Base-by-base conservation (phyloP, 1,140 invertebrate genomes). In the Fopius arisanus region DNA sequence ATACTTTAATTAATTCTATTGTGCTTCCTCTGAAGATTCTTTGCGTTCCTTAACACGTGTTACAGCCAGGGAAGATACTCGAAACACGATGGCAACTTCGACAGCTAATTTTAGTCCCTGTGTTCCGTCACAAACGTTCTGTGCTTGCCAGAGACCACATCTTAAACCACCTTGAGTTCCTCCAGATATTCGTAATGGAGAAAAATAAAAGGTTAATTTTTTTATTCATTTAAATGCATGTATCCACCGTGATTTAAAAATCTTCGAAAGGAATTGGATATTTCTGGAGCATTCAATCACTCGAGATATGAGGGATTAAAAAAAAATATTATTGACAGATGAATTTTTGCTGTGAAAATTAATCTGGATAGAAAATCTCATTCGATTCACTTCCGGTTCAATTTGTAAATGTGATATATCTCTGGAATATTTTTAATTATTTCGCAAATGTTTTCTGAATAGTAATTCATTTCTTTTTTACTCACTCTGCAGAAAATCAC, bases 61-160 rank as follows among this genome's bases (percentile, higher is more conserved):
- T 48, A 67, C 37, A 31, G 10, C 33, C 29, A 67, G 66, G 62
- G 54, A 54, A 26, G 41, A 54, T 37, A 59, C 43, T 28, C 26
- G 41, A 33, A 68, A 63, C 65, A 68, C 37, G 66, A 68, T 72
- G 41, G 41, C 9, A 68, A 59, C 33, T 73, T 73, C 72, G 72
- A 73, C 65, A 73, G 41, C 65, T 73, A 68, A 73, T 73, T 73
- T 73, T 73, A 73, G 72, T 59, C 59, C 59, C 72, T 68, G 66
- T 73, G 62, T 68, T 68, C 14, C 71, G 26, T 73, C 65, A 43
- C 29, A 23, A 73, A 73, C 51, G 66, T 59, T 26, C 23, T 33
- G 48, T 62, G 28, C 29, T 43, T 63, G 72, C 66, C 66, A 73
- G 29, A 29, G 10, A 54, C 48, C 16, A 62, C 66, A 37, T 68